Percentiles rank a stretch among this genome's conserved stretches.
Conservation (phyloP, 2,797 vertebrate species). For the Sebastes vulpes region DNA sequence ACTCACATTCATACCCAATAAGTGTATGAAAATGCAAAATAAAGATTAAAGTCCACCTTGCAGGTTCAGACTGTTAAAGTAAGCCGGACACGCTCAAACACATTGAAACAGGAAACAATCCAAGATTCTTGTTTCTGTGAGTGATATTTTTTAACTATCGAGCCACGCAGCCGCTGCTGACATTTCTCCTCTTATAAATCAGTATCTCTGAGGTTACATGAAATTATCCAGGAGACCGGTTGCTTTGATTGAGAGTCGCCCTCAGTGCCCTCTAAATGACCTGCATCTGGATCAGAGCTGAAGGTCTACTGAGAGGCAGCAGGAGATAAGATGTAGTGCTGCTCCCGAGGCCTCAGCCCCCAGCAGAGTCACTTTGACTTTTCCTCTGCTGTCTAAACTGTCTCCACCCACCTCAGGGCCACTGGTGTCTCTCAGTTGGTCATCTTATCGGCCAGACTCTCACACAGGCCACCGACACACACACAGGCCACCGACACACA, state of each 20-base stretch:
- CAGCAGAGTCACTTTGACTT: conserved; percentile 52
- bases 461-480: neutral
- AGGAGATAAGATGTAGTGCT: conserved; percentile 53
- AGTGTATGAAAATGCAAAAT: neutral
- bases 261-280: conserved; percentile 31
- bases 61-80: neutral
- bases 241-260: conserved; percentile 48
- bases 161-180: neutral
- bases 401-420: conserved; percentile 38
- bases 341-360: conserved; percentile 37
- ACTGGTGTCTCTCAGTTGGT: conserved; percentile 26
- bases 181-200: conserved; percentile 17
- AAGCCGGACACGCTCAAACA: neutral
- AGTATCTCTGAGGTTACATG: conserved; percentile 18
- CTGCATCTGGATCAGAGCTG: conserved; percentile 48
- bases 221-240: conserved; percentile 22
- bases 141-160: neutral
- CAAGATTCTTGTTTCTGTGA: neutral
- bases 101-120: neutral
- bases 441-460: conserved; percentile 39
- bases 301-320: conserved; percentile 45
- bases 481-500: conserved; percentile 1
- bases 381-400: conserved; percentile 10
- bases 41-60: neutral
- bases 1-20: neutral